These are phyloP conservation scores for Piezodorus guildinii DNA, from an alignment of 1,140 invertebrate species.

Conservation along the genomic window DNA sequence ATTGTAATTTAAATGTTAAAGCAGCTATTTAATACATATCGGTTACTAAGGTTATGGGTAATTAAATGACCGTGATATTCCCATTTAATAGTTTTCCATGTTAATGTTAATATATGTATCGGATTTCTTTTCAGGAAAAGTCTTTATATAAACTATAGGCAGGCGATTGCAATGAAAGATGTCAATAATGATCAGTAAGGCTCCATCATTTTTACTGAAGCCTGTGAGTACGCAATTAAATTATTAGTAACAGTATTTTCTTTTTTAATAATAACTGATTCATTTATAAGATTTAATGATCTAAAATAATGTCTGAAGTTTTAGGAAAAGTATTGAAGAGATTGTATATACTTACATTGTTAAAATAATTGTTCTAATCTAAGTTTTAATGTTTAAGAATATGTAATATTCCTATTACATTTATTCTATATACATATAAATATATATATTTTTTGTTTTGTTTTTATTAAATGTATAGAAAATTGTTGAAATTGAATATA, in stretches of 20 bases:
- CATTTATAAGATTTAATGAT: neutral
- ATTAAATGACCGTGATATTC: no score
- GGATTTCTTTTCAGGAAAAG: slow-evolving; percentile 23
- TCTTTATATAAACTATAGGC: slow-evolving; percentile 19
- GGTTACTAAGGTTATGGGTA: no score
- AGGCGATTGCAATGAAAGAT: slow-evolving; percentile 18
- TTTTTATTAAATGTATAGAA: no score
- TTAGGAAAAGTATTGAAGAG: no score
- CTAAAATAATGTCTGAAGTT: neutral
- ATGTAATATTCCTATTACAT: neutral
- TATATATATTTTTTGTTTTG: neutral
- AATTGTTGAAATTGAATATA: no score
- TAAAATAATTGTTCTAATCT: no score
- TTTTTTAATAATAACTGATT: neutral
- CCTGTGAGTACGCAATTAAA: slow-evolving; percentile 17
- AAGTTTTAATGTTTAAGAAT: neutral
- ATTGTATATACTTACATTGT: no score
- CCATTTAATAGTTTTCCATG: neutral
- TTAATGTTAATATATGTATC: slow-evolving; percentile 6
- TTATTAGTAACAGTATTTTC: neutral
- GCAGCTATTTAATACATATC: no score
- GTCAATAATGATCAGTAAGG: slow-evolving; percentile 18
- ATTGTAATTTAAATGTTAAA: no score
- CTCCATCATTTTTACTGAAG: slow-evolving; percentile 15
- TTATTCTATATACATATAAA: no score